phyloP scores from a whole-genome alignment of 2,113 vertebrate species.

The Campylomormyrus tamandua region DNA sequence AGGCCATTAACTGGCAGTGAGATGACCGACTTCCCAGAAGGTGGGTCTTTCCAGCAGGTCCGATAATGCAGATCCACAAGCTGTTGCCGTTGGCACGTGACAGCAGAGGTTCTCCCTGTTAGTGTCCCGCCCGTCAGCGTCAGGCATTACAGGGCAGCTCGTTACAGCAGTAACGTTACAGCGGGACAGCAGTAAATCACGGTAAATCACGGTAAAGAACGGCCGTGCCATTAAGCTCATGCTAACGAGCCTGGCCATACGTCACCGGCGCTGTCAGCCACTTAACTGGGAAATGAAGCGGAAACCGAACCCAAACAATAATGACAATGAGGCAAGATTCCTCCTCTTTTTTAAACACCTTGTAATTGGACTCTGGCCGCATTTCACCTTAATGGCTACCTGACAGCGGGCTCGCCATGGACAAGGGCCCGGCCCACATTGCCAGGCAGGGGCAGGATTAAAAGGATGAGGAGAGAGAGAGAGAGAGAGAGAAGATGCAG shows the following conservation, averaged over 20 bases:
- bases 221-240: not conserved
- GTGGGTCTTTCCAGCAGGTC: not conserved
- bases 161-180: no score
- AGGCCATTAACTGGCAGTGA: not conserved
- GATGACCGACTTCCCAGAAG: not conserved
- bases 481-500: not conserved
- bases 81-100: not conserved
- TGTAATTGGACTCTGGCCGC: not conserved
- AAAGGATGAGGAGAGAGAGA: not conserved
- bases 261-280: not conserved
- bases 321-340: not conserved
- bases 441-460: not conserved
- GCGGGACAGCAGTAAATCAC: not conserved
- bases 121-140: not conserved
- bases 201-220: not conserved
- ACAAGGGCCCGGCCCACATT: not conserved
- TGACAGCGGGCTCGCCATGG: not conserved
- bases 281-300: conserved; percentile 8
- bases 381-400: not conserved
- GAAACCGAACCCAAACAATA: not conserved
- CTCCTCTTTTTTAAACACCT: not conserved
- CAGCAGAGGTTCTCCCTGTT: not conserved
- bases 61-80: not conserved
- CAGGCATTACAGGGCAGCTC: not conserved
- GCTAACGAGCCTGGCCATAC: not conserved